Percentiles rank a stretch among this genome's conserved stretches.
These are phyloP conservation scores for Rhinolophus sinicus DNA, from an alignment of 2,113 vertebrate genomes.

Conservation along the genomic window DNA sequence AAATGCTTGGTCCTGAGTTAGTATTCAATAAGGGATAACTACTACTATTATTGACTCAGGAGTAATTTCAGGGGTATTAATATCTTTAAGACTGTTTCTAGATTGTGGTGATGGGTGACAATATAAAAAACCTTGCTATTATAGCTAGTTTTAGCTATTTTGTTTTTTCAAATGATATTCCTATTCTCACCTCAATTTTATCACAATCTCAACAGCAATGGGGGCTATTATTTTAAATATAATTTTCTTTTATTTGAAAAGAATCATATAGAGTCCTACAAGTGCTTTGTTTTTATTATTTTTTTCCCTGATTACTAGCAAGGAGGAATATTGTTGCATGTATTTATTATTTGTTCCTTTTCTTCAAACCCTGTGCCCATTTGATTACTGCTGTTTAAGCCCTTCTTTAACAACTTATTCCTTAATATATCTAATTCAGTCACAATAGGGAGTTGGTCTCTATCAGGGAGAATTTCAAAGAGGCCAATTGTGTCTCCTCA, in stretches of 20 bases:
- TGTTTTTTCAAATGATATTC: not conserved
- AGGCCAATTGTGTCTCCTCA: not conserved
- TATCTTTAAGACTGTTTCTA: not conserved
- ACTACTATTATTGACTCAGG: not conserved
- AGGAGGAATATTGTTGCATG: not conserved
- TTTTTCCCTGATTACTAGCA: not conserved
- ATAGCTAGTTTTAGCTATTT: not conserved
- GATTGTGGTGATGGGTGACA: not conserved
- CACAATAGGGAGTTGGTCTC: not conserved
- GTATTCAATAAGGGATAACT: not conserved
- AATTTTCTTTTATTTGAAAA: not conserved
- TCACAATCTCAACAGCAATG: not conserved
- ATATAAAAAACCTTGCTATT: no score
- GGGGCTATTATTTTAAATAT: not conserved
- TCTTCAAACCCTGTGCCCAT: not conserved
- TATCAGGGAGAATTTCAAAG: not conserved
- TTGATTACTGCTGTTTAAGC: not conserved
- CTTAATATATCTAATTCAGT: not conserved
- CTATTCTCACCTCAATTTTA: constrained; percentile 2
- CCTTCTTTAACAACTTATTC: not conserved
- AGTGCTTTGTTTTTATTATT: not conserved
- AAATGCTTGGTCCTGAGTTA: not conserved
- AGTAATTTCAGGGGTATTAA: not conserved
- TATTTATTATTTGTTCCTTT: not conserved
- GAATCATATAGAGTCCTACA: not conserved